phyloP scores from a whole-genome alignment of 2,888 invertebrate species.

The Brachynemurus nebulosus region DNA sequence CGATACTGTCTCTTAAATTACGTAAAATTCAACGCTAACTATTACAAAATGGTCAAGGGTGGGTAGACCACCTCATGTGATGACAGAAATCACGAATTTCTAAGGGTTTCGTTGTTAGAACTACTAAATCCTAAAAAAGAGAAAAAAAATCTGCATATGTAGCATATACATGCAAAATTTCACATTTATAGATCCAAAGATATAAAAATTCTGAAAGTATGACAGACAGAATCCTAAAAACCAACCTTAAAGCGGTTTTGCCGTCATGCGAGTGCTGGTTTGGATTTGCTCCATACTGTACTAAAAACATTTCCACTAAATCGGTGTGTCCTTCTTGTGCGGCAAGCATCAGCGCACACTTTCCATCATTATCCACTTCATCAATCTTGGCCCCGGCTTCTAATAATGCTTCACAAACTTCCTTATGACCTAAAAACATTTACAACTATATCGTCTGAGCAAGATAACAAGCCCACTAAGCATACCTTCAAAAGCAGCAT shows the following conservation, averaged over 20 bases:
- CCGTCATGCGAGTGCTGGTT: slow-evolving; percentile 85
- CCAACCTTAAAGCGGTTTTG: slow-evolving; percentile 68
- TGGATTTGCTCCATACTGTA: slow-evolving; percentile 62
- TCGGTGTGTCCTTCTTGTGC: slow-evolving; percentile 76
- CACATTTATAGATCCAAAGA: no score
- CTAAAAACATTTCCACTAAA: slow-evolving; percentile 49
- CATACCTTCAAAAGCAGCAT: slow-evolving; percentile 80
- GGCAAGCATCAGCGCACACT: slow-evolving; percentile 74
- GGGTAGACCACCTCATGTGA: no score
- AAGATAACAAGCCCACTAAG: background rate
- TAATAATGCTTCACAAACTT: slow-evolving; percentile 65
- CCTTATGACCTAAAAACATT: slow-evolving; percentile 50
- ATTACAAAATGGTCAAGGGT: no score
- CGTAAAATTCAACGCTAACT: no score
- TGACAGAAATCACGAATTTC: no score
- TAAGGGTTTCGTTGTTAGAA: no score
- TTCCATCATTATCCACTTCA: slow-evolving; percentile 84
- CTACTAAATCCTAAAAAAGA: no score
- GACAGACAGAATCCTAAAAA: no score
- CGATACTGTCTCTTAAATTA: no score
- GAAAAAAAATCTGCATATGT: slow-evolving; percentile 1
- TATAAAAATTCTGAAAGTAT: no score
- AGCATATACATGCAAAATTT: no score
- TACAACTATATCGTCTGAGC: background rate
- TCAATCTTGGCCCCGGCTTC: slow-evolving; percentile 82